Evolutionary conservation across 2,888 invertebrate species (phyloP).

Genomic region (Carterocephalus palaemon): DNA sequence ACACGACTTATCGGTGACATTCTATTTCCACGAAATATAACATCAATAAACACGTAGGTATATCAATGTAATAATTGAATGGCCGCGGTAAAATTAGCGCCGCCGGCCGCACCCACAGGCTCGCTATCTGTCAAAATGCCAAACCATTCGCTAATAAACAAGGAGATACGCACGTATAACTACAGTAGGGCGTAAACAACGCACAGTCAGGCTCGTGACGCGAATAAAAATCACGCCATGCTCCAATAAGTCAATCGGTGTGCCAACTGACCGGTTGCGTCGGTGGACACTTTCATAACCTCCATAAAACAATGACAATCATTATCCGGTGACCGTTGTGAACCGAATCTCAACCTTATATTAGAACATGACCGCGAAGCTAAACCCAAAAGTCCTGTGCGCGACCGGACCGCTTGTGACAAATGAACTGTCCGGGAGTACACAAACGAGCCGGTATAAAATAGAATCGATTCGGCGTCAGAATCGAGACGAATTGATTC

Average conservation of each 20-base stretch:
- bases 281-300: constrained; percentile 63
- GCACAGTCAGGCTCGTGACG: constrained; percentile 54
- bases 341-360: constrained; percentile 38
- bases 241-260: constrained; percentile 71
- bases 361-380: constrained; percentile 38
- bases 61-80: constrained; percentile 18
- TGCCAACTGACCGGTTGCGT: constrained; percentile 51
- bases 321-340: constrained; percentile 38
- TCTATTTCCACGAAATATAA: constrained; percentile 18
- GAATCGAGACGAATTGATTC: constrained; percentile 70
- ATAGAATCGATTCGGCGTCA: constrained; percentile 52
- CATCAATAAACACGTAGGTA: constrained; percentile 19
- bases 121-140: constrained; percentile 23
- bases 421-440: constrained; percentile 10
- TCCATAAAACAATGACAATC: constrained; percentile 66
- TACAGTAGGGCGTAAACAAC: constrained; percentile 35
- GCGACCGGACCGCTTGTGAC: constrained; percentile 35
- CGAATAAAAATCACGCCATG: constrained; percentile 67
- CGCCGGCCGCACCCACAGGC: constrained; percentile 1
- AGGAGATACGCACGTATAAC: constrained; percentile 36
- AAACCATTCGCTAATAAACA: constrained; percentile 25
- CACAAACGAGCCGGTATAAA: constrained; percentile 46
- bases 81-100: constrained; percentile 19
- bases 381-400: constrained; percentile 45
- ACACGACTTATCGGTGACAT: constrained; percentile 19